These are phyloP conservation scores for Phenganax subtilis DNA, from an alignment of 92 coral and sea anemone genomes.

Conservation along the genomic window DNA sequence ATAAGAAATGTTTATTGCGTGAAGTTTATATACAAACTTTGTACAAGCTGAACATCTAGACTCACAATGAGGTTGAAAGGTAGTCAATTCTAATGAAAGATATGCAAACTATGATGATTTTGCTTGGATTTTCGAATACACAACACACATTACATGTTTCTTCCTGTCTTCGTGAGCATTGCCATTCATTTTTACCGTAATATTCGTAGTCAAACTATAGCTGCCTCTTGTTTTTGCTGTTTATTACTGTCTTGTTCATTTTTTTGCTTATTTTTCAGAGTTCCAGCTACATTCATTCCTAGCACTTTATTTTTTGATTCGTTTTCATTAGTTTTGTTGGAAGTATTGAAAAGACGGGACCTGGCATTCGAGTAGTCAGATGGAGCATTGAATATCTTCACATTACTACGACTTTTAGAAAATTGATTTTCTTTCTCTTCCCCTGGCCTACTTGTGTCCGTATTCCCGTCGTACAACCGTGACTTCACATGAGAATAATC, in stretches of 20 bases:
- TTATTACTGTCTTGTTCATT: neutral
- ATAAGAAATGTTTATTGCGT: no score
- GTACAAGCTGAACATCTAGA: no score
- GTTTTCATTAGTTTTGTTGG: neutral
- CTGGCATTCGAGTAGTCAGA: conserved; percentile 63
- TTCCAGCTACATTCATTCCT: neutral
- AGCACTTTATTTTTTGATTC: neutral
- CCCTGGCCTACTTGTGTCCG: neutral
- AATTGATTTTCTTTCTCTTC: conserved; percentile 34
- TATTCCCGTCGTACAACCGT: neutral
- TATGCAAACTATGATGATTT: no score
- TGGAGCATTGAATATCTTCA: conserved; percentile 43
- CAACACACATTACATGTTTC: no score
- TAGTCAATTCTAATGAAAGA: no score
- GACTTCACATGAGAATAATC: conserved; percentile 72
- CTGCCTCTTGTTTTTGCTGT: neutral
- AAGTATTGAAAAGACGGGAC: conserved; percentile 52
- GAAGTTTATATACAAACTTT: no score
- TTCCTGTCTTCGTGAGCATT: no score
- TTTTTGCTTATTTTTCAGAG: neutral
- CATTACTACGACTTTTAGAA: conserved; percentile 43
- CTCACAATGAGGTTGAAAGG: no score
- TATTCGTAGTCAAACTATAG: neutral
- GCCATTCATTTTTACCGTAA: no score
- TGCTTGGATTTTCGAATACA: no score